These are phyloP conservation scores for Brachionus rubens DNA, from an alignment of 1,140 invertebrate species.

Conservation along the genomic window DNA sequence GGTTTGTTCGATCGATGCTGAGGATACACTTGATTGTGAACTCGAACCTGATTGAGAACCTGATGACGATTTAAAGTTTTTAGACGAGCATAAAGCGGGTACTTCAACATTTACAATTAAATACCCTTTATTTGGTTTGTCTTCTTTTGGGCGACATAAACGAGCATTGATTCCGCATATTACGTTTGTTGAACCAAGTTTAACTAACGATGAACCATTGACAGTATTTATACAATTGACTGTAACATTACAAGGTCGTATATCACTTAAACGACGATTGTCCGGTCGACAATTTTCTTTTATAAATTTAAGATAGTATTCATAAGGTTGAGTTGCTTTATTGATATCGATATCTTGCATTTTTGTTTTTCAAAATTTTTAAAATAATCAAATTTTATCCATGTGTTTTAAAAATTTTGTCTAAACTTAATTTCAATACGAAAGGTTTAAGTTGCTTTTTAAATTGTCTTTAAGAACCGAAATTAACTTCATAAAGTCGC, in stretches of 20 bases:
- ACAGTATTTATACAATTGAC: conserved; percentile 37
- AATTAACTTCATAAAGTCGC: too few relatives aligned
- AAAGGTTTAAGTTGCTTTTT: too few relatives aligned
- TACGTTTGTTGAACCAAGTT: conserved; percentile 39
- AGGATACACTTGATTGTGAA: conserved; percentile 31
- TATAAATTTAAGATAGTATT: conserved; percentile 45
- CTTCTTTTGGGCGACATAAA: conserved; percentile 36
- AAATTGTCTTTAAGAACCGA: too few relatives aligned
- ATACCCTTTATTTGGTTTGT: conserved; percentile 29
- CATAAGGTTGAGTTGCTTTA: conserved; percentile 41
- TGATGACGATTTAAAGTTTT: conserved; percentile 18
- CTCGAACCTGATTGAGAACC: neutral
- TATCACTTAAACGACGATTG: conserved; percentile 17
- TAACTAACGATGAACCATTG: conserved; percentile 23
- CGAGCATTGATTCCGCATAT: conserved; percentile 35
- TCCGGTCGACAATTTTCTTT: conserved; percentile 45
- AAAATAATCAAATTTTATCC: too few relatives aligned
- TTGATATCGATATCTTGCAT: conserved; percentile 38
- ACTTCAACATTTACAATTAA: conserved; percentile 34
- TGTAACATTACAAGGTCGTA: conserved; percentile 9
- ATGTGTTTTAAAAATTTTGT: too few relatives aligned
- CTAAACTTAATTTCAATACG: too few relatives aligned
- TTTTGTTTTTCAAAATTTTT: neutral
- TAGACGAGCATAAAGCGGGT: conserved; percentile 37
- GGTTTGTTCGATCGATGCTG: conserved; percentile 26